Evolutionary conservation across 2,113 vertebrate genomes (phyloP).

Genomic region (Trinectes maculatus): DNA sequence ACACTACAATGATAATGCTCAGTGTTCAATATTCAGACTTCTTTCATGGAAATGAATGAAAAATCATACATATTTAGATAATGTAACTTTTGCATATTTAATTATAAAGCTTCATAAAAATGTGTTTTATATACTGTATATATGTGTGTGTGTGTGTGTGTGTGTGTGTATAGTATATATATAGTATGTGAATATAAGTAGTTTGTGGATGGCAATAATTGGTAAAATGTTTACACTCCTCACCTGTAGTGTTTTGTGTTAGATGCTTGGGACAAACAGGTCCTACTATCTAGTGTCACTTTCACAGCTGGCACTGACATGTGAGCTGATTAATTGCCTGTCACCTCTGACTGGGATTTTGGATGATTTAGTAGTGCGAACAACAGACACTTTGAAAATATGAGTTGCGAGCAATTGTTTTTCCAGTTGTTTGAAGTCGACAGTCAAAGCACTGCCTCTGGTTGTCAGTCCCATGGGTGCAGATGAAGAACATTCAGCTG

Average conservation of each 20-base stretch:
- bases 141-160: too few relatives aligned
- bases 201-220: too few relatives aligned
- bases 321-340: slow-evolving; percentile 53
- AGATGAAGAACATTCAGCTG: slow-evolving; percentile 51
- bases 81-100: not conserved
- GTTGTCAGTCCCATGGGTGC: slow-evolving; percentile 11
- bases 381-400: slow-evolving; percentile 37
- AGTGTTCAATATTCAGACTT: not conserved
- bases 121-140: too few relatives aligned
- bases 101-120: not conserved
- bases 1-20: too few relatives aligned
- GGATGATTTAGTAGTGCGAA: slow-evolving; percentile 35
- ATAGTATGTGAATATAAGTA: too few relatives aligned
- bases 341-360: slow-evolving; percentile 44
- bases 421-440: slow-evolving; percentile 33
- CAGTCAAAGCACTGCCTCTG: slow-evolving; percentile 38
- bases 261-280: slow-evolving; percentile 5
- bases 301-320: slow-evolving; percentile 26
- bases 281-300: slow-evolving; percentile 12
- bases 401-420: slow-evolving; percentile 17
- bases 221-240: not conserved
- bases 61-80: not conserved
- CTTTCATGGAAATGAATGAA: not conserved
- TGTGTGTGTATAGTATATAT: too few relatives aligned
- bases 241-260: too few relatives aligned